Evolutionary conservation across 2,888 invertebrate genomes (phyloP).

Genomic region (Dryomyza anilis): DNA sequence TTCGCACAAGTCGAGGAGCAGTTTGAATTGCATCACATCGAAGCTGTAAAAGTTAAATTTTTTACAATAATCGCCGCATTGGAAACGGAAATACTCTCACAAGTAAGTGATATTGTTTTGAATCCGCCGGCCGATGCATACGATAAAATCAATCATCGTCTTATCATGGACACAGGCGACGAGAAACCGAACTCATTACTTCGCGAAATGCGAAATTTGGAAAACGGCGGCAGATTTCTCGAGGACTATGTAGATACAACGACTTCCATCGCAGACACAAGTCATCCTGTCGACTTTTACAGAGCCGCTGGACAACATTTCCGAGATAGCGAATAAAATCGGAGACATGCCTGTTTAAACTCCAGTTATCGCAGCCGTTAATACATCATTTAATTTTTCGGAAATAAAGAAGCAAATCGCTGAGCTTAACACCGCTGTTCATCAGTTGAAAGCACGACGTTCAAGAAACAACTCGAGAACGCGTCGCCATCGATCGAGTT

Average conservation of each 20-base stretch:
- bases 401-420: neutral
- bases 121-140: too few species aligned
- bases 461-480: too few species aligned
- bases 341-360: neutral
- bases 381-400: neutral
- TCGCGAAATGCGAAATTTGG: slow-evolving; percentile 9
- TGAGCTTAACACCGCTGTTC: neutral
- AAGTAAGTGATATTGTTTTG: too few species aligned
- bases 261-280: slow-evolving; percentile 17
- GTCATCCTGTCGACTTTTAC: slow-evolving; percentile 4
- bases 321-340: slow-evolving; percentile 11
- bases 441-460: too few species aligned
- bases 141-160: slow-evolving; percentile 3
- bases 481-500: too few species aligned
- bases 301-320: neutral
- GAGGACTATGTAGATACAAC: slow-evolving; percentile 3
- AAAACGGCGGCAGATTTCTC: slow-evolving; percentile 11
- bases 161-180: slow-evolving; percentile 19
- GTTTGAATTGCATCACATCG: too few species aligned
- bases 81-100: too few species aligned
- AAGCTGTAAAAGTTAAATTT: too few species aligned
- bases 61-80: too few species aligned
- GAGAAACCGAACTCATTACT: slow-evolving; percentile 6
- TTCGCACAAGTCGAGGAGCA: too few species aligned
- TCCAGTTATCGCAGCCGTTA: neutral